Conservation (phyloP, 2,797 vertebrate genomes). For the Clarias fuscus region DNA sequence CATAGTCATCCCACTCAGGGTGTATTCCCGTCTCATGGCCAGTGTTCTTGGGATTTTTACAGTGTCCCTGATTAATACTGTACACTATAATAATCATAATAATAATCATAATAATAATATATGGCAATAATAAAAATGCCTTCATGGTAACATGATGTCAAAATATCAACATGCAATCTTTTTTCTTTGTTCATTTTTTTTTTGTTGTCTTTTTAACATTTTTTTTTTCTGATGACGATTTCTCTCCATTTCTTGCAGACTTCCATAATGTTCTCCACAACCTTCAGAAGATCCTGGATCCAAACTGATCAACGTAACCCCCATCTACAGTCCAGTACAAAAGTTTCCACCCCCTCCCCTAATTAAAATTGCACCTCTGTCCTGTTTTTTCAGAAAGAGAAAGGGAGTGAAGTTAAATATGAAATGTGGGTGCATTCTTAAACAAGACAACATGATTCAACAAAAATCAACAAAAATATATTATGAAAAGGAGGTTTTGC, state of each 20-base stretch:
- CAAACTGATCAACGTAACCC: not conserved
- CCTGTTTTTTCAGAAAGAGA: not conserved
- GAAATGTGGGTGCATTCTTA: not conserved
- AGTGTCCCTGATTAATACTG: too few species aligned
- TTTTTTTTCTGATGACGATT: not conserved
- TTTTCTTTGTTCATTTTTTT: not conserved
- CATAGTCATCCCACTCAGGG: too few species aligned
- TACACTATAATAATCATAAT: too few species aligned
- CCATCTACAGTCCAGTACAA: not conserved
- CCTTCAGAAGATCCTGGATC: slow-evolving; percentile 22
- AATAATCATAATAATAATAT: not conserved
- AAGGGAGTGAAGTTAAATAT: not conserved
- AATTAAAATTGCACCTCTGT: not conserved
- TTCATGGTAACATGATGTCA: not conserved
- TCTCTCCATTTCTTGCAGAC: slow-evolving; percentile 28
- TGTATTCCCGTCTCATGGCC: too few species aligned
- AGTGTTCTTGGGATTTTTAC: too few species aligned
- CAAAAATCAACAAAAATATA: not conserved
- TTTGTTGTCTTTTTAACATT: not conserved
- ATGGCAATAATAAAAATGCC: not conserved
- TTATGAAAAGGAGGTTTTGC: not conserved
- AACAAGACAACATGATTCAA: not conserved
- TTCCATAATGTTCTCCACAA: slow-evolving; percentile 11
- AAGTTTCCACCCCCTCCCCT: not conserved
- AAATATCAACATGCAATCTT: not conserved